Evolutionary conservation across 2,113 vertebrate genomes (phyloP).

Genomic region (Rhegmatorhina hoffmannsi): DNA sequence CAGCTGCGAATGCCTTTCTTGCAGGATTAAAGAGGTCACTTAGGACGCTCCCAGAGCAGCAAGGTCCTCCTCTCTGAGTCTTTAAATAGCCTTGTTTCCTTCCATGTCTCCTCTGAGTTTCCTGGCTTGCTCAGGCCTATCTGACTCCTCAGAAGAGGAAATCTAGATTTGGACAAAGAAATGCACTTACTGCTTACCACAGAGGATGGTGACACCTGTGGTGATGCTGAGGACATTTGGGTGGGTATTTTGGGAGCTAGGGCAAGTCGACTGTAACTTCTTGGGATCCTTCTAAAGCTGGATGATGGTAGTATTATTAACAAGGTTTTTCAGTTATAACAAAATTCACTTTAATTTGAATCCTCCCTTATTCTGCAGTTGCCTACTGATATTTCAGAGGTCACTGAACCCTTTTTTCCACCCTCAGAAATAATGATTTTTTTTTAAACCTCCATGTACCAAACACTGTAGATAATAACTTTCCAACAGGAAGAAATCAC

Average conservation of each 20-base stretch:
- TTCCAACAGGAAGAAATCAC: neutral
- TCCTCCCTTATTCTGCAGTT: neutral
- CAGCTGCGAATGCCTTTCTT: constrained; percentile 68
- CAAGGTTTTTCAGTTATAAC: neutral
- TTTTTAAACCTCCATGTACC: neutral
- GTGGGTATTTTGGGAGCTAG: neutral
- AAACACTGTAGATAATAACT: neutral
- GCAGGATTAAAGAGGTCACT: constrained; percentile 66
- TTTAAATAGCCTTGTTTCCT: constrained; percentile 58
- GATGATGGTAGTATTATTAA: neutral
- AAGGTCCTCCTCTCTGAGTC: constrained; percentile 16
- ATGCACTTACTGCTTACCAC: neutral
- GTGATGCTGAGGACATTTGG: neutral
- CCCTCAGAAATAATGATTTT: neutral
- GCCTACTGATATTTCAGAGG: neutral
- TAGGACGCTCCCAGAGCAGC: constrained; percentile 27
- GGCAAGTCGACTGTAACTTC: neutral
- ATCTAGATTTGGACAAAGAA: neutral
- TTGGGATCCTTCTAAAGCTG: neutral
- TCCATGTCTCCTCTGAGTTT: neutral
- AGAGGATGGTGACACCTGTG: neutral
- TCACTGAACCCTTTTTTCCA: neutral
- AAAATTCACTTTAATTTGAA: neutral
- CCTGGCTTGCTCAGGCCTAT: constrained; percentile 1
- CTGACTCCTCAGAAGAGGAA: neutral